phyloP scores from a whole-genome alignment of 2,888 invertebrate species.

The Amphimallon solstitiale region DNA sequence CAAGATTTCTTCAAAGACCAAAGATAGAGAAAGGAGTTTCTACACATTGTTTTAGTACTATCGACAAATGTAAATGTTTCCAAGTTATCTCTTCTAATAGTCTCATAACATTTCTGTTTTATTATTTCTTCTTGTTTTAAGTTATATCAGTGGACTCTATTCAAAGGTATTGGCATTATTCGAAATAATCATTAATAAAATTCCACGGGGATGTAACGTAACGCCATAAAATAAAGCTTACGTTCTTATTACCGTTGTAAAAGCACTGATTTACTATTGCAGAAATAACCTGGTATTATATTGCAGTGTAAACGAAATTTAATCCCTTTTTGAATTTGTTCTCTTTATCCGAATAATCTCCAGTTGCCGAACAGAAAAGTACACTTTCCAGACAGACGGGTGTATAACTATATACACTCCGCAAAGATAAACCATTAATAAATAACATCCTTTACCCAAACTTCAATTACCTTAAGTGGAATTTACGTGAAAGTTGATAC shows the following conservation, averaged over 20 bases:
- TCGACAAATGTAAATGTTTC: no score
- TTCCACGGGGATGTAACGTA: background rate
- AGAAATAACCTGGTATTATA: constrained; percentile 10
- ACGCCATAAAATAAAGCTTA: background rate
- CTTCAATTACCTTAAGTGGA: constrained; percentile 31
- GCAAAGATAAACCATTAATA: constrained; percentile 15
- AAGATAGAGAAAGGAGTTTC: no score
- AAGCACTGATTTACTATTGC: constrained; percentile 6
- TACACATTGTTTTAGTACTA: no score
- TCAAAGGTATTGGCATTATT: no score
- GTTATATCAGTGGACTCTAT: no score
- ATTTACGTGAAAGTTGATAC: constrained; percentile 31
- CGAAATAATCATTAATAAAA: background rate
- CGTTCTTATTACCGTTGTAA: constrained; percentile 1
- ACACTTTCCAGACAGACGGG: constrained; percentile 1
- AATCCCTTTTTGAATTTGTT: constrained; percentile 1
- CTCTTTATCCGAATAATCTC: constrained; percentile 12
- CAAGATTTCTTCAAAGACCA: no score
- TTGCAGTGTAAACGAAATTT: constrained; percentile 24
- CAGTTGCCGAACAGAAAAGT: constrained; percentile 14
- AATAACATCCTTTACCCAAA: constrained; percentile 14
- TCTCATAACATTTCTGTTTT: no score
- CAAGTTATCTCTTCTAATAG: no score
- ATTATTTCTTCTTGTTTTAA: no score
- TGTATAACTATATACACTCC: constrained; percentile 7